phyloP scores from a whole-genome alignment of 2,113 vertebrate genomes.

The Tursiops truncatus region DNA sequence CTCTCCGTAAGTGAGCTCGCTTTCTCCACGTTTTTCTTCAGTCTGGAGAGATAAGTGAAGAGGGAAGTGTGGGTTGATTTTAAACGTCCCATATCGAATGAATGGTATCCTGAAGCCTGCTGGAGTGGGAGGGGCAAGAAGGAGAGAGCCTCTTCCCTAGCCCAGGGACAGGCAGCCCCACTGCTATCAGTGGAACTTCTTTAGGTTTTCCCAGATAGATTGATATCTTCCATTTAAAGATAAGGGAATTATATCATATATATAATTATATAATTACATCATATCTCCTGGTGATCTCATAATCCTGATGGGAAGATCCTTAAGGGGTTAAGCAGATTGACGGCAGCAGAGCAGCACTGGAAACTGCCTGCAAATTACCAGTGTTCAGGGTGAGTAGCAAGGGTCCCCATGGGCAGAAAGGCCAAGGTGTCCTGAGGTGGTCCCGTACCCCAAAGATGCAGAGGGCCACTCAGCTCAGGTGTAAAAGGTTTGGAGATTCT shows the following conservation, averaged over 20 bases:
- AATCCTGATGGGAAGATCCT: constrained; percentile 26
- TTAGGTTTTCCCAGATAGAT: constrained; percentile 18
- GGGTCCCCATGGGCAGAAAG: neutral
- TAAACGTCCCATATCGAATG: neutral
- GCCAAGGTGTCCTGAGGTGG: neutral
- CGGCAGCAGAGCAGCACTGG: neutral
- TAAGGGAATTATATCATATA: neutral
- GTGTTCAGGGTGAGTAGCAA: neutral
- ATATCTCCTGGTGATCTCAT: neutral
- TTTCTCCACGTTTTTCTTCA: neutral
- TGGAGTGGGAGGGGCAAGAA: neutral
- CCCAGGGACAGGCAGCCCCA: neutral
- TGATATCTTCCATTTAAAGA: constrained; percentile 12
- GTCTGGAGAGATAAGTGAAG: constrained; percentile 25
- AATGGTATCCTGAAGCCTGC: neutral
- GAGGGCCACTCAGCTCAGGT: neutral
- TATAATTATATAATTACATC: neutral
- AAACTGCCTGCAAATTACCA: neutral
- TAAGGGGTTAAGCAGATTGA: neutral
- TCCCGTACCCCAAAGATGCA: neutral
- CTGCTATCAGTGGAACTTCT: neutral
- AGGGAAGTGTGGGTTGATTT: constrained; percentile 48
- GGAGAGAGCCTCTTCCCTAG: neutral
- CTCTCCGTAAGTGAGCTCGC: constrained; percentile 80
- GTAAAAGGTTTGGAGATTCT: neutral